These are phyloP conservation scores for Helicoverpa zea DNA, from an alignment of 1,140 invertebrate genomes.

Conservation along the genomic window DNA sequence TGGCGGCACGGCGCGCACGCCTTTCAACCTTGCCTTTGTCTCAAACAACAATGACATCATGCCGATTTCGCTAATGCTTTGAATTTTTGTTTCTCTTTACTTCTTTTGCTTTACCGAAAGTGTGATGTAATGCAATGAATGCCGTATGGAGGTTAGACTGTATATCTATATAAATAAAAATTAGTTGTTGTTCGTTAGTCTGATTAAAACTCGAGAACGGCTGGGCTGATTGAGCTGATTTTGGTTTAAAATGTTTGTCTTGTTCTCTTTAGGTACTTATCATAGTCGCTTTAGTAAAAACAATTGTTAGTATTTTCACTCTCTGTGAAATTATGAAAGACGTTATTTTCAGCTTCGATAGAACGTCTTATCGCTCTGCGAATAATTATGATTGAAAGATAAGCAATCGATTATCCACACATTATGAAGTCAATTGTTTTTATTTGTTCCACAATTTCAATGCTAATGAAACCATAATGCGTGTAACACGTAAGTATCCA, in stretches of 20 bases:
- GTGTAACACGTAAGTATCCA: not conserved
- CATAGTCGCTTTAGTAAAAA: not conserved
- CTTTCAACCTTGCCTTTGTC: conserved; percentile 43
- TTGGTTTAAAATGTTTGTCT: too few species aligned
- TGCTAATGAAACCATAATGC: not conserved
- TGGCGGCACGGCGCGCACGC: conserved; percentile 24
- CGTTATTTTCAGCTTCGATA: not conserved
- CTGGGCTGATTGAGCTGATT: too few species aligned
- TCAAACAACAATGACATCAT: conserved; percentile 45
- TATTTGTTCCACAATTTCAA: conserved; percentile 1
- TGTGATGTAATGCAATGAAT: conserved; percentile 5
- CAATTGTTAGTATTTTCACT: not conserved
- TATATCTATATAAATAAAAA: too few species aligned
- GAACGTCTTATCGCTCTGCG: not conserved
- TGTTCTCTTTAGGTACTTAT: not conserved
- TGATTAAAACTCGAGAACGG: too few species aligned
- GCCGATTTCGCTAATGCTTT: not conserved
- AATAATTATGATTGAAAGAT: not conserved
- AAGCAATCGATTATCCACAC: conserved; percentile 21
- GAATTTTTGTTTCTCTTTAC: not conserved
- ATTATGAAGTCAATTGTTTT: not conserved
- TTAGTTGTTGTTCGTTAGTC: too few species aligned
- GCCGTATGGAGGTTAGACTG: not conserved
- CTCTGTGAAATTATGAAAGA: not conserved
- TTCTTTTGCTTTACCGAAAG: not conserved